Percentiles rank a stretch among this genome's conserved stretches.
phyloP scores from a whole-genome alignment of 2,113 vertebrate species.

The Candoia aspera region DNA sequence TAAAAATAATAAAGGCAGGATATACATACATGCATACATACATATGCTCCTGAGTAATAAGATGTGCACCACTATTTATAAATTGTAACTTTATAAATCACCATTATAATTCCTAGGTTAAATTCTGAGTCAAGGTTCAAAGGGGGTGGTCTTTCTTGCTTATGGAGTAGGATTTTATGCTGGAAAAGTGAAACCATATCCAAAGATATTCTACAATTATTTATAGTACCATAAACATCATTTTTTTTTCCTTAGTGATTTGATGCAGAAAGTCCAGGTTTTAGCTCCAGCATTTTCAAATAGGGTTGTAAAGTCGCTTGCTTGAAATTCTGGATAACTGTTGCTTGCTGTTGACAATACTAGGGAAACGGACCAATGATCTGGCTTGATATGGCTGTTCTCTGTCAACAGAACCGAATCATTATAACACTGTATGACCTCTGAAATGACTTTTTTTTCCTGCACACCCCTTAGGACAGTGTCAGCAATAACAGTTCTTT shows the following conservation, averaged over 20 bases:
- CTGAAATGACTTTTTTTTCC: not conserved
- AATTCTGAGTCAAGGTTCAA: accelerated
- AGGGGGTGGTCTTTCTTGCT: not conserved
- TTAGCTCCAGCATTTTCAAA: not conserved
- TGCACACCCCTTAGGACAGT: not conserved
- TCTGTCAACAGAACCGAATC: not conserved
- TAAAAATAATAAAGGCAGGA: no score
- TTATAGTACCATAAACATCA: not conserved
- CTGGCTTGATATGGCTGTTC: not conserved
- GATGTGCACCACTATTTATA: not conserved
- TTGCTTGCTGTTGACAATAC: not conserved
- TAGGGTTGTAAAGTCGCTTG: not conserved
- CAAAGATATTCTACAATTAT: not conserved
- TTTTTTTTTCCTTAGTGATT: not conserved
- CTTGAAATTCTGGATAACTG: not conserved
- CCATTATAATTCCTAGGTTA: not conserved
- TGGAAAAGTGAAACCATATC: not conserved
- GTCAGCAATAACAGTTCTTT: not conserved
- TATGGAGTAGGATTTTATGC: not conserved
- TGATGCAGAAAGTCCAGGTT: not conserved
- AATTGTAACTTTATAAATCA: not conserved
- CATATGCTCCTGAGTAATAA: not conserved
- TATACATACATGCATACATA: no score
- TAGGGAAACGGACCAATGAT: not conserved
- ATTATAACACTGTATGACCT: not conserved